Conservation (phyloP, 2,113 vertebrate genomes). For the Tenrec ecaudatus region DNA sequence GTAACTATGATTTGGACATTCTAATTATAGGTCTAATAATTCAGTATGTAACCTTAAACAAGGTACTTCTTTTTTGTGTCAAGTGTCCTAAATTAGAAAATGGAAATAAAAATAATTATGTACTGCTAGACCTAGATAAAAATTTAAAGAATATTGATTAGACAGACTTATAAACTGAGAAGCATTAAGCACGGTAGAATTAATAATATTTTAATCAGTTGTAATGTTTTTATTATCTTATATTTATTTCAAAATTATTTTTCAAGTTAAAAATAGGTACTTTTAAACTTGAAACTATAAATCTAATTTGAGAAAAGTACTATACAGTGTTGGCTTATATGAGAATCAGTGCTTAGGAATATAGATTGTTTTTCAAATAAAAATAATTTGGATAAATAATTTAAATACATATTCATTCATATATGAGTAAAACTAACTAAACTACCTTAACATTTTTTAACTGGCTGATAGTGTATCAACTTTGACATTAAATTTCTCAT, state of each 20-base stretch:
- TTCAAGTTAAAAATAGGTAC: too few relatives aligned
- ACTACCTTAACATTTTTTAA: too few relatives aligned
- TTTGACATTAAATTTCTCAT: not conserved
- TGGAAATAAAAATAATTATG: constrained; percentile 9
- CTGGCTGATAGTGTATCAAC: not conserved
- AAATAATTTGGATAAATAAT: too few relatives aligned
- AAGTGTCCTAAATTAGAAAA: constrained; percentile 7
- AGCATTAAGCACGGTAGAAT: not conserved
- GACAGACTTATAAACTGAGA: not conserved
- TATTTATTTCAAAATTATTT: not conserved
- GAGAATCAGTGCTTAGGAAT: not conserved
- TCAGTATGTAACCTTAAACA: not conserved
- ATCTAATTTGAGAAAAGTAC: not conserved
- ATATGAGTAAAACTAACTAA: too few relatives aligned
- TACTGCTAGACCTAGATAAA: constrained; percentile 2
- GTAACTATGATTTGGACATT: not conserved
- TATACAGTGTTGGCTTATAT: not conserved
- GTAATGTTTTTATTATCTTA: constrained; percentile 14
- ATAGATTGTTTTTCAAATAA: too few relatives aligned
- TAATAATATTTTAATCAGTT: constrained; percentile 25
- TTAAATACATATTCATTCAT: too few relatives aligned
- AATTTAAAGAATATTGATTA: not conserved
- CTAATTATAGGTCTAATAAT: not conserved
- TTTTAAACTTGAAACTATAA: too few relatives aligned
- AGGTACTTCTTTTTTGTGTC: not conserved